A percentile compares a stretch with the other conserved stretches of the same genome.
Conservation (phyloP, 2,113 vertebrate genomes). For the Centropus unirufus region DNA sequence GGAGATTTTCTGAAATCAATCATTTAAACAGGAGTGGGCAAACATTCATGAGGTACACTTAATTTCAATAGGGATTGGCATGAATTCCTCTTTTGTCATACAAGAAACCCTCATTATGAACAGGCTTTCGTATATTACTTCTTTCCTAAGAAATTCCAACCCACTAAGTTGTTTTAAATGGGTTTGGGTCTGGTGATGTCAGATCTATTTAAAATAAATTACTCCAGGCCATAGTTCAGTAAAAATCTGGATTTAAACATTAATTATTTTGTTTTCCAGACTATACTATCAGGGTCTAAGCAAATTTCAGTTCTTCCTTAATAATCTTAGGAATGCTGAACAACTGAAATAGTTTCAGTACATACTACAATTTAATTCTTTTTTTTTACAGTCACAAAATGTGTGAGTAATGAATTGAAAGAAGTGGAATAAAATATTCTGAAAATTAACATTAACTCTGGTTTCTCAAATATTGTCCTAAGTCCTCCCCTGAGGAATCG, state of each 20-base stretch:
- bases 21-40: neutral
- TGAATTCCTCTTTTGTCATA: neutral
- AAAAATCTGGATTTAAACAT: neutral
- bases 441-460: slow-evolving; percentile 27
- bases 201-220: neutral
- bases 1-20: slow-evolving; percentile 5
- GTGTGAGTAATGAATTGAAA: slow-evolving; percentile 28
- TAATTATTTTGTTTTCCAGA: neutral
- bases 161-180: neutral
- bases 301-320: neutral
- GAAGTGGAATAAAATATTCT: neutral
- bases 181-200: neutral
- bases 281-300: neutral
- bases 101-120: neutral
- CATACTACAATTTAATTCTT: neutral
- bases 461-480: slow-evolving; percentile 47
- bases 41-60: neutral
- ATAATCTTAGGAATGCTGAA: neutral
- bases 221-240: neutral
- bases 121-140: neutral
- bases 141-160: neutral
- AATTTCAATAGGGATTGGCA: neutral
- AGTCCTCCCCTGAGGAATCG: neutral
- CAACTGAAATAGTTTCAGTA: slow-evolving; percentile 5
- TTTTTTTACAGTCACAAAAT: neutral